Evolutionary conservation across 2,797 vertebrate genomes (phyloP).

Genomic region (Iguana delicatissima): DNA sequence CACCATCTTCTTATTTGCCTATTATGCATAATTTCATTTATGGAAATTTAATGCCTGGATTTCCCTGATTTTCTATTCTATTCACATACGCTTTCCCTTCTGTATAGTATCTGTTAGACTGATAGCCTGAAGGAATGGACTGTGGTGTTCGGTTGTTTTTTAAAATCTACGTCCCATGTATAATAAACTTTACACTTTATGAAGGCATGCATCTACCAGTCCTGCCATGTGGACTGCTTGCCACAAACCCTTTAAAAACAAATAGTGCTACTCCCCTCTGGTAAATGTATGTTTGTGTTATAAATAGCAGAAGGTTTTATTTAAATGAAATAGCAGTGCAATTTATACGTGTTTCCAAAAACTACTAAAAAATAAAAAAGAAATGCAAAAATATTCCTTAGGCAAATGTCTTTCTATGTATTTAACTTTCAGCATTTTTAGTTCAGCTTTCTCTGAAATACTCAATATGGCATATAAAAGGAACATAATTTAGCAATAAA

Average conservation of each 20-base stretch:
- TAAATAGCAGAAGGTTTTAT: too few species aligned
- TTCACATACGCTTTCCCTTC: background rate
- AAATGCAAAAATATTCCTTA: background rate
- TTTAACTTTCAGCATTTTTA: background rate
- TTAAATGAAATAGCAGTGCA: too few species aligned
- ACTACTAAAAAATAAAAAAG: background rate
- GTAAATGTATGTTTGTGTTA: too few species aligned
- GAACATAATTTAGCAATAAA: too few species aligned
- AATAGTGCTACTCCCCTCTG: background rate
- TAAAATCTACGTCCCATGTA: background rate
- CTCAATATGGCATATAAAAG: background rate
- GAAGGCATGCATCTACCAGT: background rate
- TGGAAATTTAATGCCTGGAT: background rate
- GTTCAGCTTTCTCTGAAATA: background rate
- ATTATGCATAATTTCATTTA: background rate
- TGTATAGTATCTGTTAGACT: background rate
- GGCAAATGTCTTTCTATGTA: background rate
- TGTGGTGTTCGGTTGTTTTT: background rate
- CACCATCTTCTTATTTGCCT: background rate
- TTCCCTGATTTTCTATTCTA: background rate
- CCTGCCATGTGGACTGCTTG: background rate
- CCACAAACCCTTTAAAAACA: background rate
- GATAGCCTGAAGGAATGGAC: background rate
- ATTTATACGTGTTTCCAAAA: background rate
- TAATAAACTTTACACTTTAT: background rate